phyloP scores from a whole-genome alignment of 2,797 vertebrate species.

The Gymnocypris eckloni region DNA sequence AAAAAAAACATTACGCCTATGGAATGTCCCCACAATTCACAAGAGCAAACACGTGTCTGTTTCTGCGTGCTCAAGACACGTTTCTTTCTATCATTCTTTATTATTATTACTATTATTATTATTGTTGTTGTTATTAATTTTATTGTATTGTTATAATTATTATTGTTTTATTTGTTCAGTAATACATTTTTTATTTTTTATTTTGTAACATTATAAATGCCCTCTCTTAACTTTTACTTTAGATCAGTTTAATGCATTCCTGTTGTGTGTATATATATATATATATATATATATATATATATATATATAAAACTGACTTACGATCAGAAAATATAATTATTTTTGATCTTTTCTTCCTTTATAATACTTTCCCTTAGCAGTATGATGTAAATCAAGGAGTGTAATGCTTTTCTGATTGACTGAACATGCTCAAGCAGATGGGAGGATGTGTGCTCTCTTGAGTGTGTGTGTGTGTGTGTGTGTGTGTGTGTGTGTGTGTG shows the following conservation, averaged over 20 bases:
- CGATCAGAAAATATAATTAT: constrained; percentile 38
- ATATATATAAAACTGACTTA: background rate
- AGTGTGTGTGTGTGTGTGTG: constrained; percentile 42
- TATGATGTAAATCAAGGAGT: constrained; percentile 37
- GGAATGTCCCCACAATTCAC: too few species aligned
- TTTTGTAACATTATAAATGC: background rate
- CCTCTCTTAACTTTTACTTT: background rate
- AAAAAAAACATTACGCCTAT: too few species aligned
- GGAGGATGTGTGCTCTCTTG: constrained; percentile 31
- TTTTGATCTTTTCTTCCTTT: constrained; percentile 32
- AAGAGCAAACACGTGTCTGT: too few species aligned
- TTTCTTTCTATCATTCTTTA: too few species aligned
- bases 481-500: constrained; percentile 47
- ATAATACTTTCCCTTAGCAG: constrained; percentile 19
- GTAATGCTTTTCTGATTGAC: constrained; percentile 44
- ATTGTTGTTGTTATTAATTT: too few species aligned
- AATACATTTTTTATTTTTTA: background rate
- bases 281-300: too few species aligned
- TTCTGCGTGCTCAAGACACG: too few species aligned
- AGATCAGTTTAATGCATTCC: background rate
- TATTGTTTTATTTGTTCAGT: too few species aligned
- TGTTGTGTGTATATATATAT: too few species aligned
- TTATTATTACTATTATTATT: too few species aligned
- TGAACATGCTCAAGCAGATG: constrained; percentile 45
- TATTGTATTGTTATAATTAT: too few species aligned